Evolutionary conservation across 2,113 vertebrate species (phyloP).

Genomic region (Mellivora capensis): DNA sequence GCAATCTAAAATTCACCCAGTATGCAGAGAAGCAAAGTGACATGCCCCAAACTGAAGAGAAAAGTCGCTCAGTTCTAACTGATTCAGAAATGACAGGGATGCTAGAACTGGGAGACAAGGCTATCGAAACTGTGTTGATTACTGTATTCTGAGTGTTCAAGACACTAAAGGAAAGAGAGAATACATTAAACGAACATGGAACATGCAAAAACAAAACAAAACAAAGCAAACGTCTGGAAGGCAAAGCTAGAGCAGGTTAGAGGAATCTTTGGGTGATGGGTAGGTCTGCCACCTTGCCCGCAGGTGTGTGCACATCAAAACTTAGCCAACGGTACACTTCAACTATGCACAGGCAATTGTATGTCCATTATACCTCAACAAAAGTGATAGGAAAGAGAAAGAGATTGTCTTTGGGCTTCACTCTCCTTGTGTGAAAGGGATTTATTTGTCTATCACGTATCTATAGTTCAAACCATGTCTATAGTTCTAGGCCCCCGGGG

Average conservation of each 20-base stretch:
- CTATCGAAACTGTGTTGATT: not conserved
- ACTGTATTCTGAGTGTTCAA: not conserved
- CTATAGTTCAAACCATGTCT: not conserved
- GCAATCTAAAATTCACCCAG: not conserved
- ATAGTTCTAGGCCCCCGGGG: not conserved
- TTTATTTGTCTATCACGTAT: not conserved
- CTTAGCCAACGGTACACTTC: not conserved
- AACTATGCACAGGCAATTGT: not conserved
- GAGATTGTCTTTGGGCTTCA: not conserved
- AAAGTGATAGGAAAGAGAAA: not conserved
- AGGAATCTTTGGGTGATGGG: not conserved
- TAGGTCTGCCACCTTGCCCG: not conserved
- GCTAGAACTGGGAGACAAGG: not conserved
- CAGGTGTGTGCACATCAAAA: not conserved
- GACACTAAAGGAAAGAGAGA: not conserved
- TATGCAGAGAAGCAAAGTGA: not conserved
- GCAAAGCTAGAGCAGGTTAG: not conserved
- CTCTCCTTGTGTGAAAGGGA: not conserved
- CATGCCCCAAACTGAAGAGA: not conserved
- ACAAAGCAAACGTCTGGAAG: not conserved
- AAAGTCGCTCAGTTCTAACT: not conserved
- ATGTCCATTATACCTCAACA: not conserved
- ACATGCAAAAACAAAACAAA: not conserved
- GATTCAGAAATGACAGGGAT: not conserved
- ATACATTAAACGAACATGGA: not conserved